Base-by-base conservation (phyloP, 2,797 vertebrate genomes). In the Merluccius polli region DNA sequence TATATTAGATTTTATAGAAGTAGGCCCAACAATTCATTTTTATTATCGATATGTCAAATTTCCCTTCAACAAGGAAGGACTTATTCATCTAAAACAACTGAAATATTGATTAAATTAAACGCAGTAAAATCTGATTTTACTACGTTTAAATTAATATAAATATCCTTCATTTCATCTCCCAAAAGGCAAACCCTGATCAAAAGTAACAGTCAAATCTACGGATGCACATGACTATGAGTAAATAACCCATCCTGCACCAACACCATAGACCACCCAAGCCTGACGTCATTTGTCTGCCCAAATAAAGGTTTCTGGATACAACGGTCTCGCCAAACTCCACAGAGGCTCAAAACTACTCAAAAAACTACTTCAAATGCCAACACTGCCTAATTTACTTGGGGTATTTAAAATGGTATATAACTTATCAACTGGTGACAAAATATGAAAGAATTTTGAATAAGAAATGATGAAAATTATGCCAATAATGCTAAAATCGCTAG, bases 171-270 rank as follows among this genome's bases (percentile, higher is more conserved):
- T 24, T 59, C n/a, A n/a, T 24, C 48, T 21, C 48, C 48, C 21
- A 52, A 52, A 44, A 52, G 48, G 48, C 21, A 52, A 52, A 52
- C 48, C 48, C 48, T 52, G 48, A 52, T n/a, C 48, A 21, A 21
- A 52, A n/a, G 48, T 7, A 52, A n/a, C 18, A 52, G 48, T 44
- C 15, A 44, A 44, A 44, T 18, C 41, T 18, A 18, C 18, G 8
- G 48, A 52, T 13, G 21, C 48, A 52, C 48, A 52, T 21, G 48
- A 52, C 18, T 18, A 21, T n/a, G 48, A 52, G 4, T 21, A 21
- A 52, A 21, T n/a, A 52, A n/a, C 75, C 72, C 63, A 73, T 77
- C 75, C 70, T 75, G 1, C 36, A 76, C 69, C 36, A 69, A 73
- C 41, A 33, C 73, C 75, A 82, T 73, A 78, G 68, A 73, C 27